These are phyloP conservation scores for Dendrocincla tyrannina DNA, from an alignment of 2,797 vertebrate species.

Conservation along the genomic window DNA sequence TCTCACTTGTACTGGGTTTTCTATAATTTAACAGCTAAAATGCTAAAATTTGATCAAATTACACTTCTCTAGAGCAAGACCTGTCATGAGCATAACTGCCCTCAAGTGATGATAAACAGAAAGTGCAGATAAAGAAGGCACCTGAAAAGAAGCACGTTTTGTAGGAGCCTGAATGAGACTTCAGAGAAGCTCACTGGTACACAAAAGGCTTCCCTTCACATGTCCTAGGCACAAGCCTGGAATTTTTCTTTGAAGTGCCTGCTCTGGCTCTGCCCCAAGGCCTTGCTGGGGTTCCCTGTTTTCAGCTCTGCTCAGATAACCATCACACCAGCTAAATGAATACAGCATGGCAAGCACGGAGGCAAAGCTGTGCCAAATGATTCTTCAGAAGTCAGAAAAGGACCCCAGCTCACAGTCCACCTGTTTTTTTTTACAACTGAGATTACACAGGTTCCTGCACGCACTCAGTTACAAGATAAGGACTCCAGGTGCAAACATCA, in stretches of 20 bases:
- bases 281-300: not conserved
- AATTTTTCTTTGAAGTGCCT: not conserved
- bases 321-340: not conserved
- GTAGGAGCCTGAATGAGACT: not conserved
- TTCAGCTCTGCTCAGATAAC: slow-evolving; percentile 12
- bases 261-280: not conserved
- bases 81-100: not conserved
- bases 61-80: not conserved
- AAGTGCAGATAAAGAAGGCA: not conserved
- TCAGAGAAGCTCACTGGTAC: not conserved
- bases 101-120: slow-evolving; percentile 2
- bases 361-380: not conserved
- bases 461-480: not conserved
- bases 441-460: not conserved
- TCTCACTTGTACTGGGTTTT: not conserved
- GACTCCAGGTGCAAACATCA: not conserved
- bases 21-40: not conserved
- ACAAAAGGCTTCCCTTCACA: not conserved
- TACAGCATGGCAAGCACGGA: not conserved
- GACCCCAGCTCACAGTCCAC: not conserved
- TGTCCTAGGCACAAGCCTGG: not conserved
- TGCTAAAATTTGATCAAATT: not conserved
- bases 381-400: not conserved
- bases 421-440: not conserved
- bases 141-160: not conserved